Conservation (phyloP, 23 tunicate genomes). For the Aplidium turbinatum region DNA sequence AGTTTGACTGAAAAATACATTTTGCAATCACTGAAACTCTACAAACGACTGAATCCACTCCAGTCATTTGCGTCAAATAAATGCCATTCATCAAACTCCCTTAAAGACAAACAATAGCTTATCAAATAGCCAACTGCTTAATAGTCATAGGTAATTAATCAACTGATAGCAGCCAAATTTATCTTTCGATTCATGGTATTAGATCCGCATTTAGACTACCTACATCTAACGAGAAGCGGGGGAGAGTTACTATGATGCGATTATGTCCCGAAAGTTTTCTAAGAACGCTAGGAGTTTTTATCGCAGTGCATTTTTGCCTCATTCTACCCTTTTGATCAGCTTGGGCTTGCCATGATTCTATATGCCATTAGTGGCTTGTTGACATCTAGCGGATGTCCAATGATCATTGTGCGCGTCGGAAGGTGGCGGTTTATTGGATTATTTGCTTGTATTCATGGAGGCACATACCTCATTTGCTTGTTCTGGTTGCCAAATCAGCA, state of each 20-base stretch:
- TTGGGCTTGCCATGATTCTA: constrained; percentile 38
- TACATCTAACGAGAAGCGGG: not conserved
- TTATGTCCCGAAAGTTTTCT: not conserved
- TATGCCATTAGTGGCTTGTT: constrained; percentile 7
- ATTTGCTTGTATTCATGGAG: constrained; percentile 2
- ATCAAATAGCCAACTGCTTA: too few species aligned
- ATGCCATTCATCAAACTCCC: too few species aligned
- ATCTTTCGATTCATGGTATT: not conserved
- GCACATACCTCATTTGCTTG: constrained; percentile 24
- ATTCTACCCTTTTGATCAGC: too few species aligned
- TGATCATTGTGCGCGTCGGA: not conserved
- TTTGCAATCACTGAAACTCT: too few species aligned
- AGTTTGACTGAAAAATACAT: too few species aligned
- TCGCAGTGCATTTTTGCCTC: too few species aligned
- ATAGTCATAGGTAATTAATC: too few species aligned
- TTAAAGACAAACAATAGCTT: too few species aligned
- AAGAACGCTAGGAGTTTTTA: too few species aligned
- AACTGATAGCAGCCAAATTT: too few species aligned
- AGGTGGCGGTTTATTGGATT: not conserved
- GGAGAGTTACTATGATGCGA: not conserved
- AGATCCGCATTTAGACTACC: not conserved
- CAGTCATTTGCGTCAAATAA: too few species aligned
- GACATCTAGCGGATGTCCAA: constrained; percentile 6
- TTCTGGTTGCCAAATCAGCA: constrained; percentile 35
- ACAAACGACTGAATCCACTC: too few species aligned